Evolutionary conservation across 2,888 invertebrate genomes (phyloP), one percentile per base, ranked within the genome.

Genomic region (Parelbella ahira): DNA sequence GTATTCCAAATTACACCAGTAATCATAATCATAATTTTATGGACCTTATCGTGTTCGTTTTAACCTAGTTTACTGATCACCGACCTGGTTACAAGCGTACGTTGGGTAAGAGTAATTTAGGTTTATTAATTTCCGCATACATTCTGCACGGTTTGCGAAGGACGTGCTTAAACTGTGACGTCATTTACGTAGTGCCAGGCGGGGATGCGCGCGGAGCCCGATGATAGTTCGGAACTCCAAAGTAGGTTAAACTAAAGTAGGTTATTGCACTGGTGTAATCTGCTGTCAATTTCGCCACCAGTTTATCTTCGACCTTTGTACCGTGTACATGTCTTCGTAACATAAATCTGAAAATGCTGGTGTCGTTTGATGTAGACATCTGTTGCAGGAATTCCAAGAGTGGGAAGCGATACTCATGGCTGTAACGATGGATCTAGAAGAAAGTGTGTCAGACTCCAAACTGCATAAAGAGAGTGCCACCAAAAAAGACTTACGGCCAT

Each of bases 191-290:
- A 77, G 88, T 88, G 66, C 88, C 87, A 84, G 82, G 73, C 80
- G 61, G 81, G 52, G 82, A 75, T 68, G 61, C 56, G 74, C 75
- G 64, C 87, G 68, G 66, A 67, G 62, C 74, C 58, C 63, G 63
- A 69, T 72, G 78, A 73, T 76, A 76, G 68, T 77, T 76, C 75
- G 76, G 67, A 73, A 69, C 68, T 66, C 60, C 61, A 64, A 86
- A 79, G 80, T 88, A 81, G 86, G 87, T 86, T 83, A 84, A 68
- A 72, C 67, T 72, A 80, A 87, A 87, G 68, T 88, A 75, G 88
- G 88, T 88, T 87, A 88, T 80, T 87, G 87, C 86, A 87, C 84
- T 80, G 47, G 28, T 46, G 45, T 48, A 48, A 53, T 45, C 49
- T 41, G 56, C 60, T 63, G 61, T 72, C 69, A 65, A 73, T 70